These are phyloP conservation scores for Pseudonaja textilis DNA, from an alignment of 2,113 vertebrate genomes.

Conservation along the genomic window DNA sequence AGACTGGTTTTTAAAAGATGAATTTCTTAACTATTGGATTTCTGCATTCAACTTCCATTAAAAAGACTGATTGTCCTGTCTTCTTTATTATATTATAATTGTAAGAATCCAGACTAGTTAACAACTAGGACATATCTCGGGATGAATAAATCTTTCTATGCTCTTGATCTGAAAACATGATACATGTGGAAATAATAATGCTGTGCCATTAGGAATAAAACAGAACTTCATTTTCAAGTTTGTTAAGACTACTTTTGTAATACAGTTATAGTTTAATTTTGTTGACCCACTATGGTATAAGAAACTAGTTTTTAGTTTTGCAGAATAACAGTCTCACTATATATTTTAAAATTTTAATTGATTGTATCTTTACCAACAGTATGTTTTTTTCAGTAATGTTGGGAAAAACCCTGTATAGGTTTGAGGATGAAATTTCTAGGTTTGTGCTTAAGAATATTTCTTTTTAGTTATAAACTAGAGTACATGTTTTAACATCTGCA, in stretches of 20 bases:
- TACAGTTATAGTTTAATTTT: constrained; percentile 43
- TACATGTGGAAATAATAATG: constrained; percentile 74
- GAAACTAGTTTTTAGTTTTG: constrained; percentile 35
- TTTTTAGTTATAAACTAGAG: constrained; percentile 41
- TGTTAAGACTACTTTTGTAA: constrained; percentile 50
- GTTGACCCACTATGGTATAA: not conserved
- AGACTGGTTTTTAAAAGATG: constrained; percentile 58
- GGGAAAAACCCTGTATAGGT: constrained; percentile 32
- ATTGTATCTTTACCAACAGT: constrained; percentile 32
- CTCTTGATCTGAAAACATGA: constrained; percentile 73
- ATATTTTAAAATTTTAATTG: constrained; percentile 34
- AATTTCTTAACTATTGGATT: constrained; percentile 24
- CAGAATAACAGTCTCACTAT: constrained; percentile 41
- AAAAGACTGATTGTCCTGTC: constrained; percentile 36
- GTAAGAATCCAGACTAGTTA: constrained; percentile 76
- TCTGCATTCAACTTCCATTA: constrained; percentile 55
- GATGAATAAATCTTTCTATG: constrained; percentile 80
- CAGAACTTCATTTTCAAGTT: constrained; percentile 55
- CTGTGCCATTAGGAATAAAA: constrained; percentile 70
- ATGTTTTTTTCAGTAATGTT: constrained; percentile 41
- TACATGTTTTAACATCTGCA: constrained; percentile 24
- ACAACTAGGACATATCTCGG: constrained; percentile 72
- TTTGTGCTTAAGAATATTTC: constrained; percentile 43
- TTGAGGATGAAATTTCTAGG: constrained; percentile 25
- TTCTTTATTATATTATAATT: constrained; percentile 65